Evolutionary conservation across 2,113 vertebrate genomes (phyloP).

Genomic region (Ailurus styani): DNA sequence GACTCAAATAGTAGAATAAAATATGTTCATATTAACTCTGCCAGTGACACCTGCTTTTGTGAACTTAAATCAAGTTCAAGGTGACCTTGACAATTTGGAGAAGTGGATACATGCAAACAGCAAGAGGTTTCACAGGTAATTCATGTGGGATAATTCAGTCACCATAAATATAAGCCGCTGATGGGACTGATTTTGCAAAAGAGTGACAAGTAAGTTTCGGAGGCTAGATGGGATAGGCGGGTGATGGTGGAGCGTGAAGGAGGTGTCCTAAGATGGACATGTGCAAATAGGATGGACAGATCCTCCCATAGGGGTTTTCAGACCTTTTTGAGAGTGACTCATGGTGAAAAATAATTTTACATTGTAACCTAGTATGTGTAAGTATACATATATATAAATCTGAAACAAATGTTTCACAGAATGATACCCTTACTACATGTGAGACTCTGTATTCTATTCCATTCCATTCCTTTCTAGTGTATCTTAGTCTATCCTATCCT

Average conservation of each 20-base stretch:
- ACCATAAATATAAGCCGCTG: not conserved
- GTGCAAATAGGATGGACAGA: not conserved
- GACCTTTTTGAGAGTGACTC: not conserved
- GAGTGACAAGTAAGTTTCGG: not conserved
- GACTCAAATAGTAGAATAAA: not conserved
- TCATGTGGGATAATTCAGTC: not conserved
- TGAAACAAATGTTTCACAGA: not conserved
- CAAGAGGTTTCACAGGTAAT: not conserved
- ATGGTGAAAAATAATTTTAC: not conserved
- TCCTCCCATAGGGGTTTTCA: not conserved
- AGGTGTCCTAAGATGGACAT: not conserved
- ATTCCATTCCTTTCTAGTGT: not conserved
- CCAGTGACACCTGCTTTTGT: not conserved
- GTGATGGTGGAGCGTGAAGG: not conserved
- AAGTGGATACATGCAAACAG: not conserved
- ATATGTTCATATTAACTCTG: not conserved
- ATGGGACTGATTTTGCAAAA: not conserved
- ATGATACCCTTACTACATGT: not conserved
- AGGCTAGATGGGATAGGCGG: not conserved
- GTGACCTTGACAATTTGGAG: slow-evolving; percentile 25
- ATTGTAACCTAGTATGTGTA: not conserved
- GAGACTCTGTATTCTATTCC: not conserved
- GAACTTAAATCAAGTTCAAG: not conserved
- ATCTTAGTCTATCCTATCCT: not conserved
- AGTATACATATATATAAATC: not conserved